Base-by-base conservation (phyloP, 2,113 vertebrate genomes). In the Scartelaos histophorus region DNA sequence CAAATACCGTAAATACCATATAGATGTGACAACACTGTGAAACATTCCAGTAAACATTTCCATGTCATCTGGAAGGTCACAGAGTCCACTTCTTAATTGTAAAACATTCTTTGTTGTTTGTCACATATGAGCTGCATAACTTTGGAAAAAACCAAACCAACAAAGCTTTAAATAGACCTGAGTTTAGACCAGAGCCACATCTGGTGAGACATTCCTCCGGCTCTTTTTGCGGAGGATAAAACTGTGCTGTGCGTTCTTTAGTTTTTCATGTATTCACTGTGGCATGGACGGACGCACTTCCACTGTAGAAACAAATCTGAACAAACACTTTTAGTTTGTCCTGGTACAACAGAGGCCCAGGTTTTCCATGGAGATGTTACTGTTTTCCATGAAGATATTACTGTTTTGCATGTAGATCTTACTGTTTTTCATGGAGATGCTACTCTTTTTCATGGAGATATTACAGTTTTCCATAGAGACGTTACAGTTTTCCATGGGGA, bases 231-330 rank as follows among this genome's bases (percentile, higher is more conserved):
- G 47, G 66, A 54, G 51, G 51, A 54, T 58, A 53, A 22, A 51
- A 76, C 71, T 57, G 67, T 81, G 29, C 58, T 21, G 22, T 15
- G 25, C 45, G 62, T 71, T 74, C 69, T 45, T 66, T 2, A 45
- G n/a, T 5, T 7, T 13, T 43, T 69, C 71, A 70, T 79, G 80
- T 76, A 66, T 84, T 83, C 75, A 79, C 74, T 56, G 69, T 70
- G 66, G 75, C 81, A 76, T 58, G 73, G 71, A 85, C 81, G 86
- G 83, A 92, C 82, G 87, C 82, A 80, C 76, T 82, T 78, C 82
- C 70, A 25, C 80, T 80, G 49, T 66, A 80, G 85, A 87, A 70
- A 78, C 86, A 90, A 86, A 75, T 74, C 81, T 60, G 78, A 86
- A 84, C 51, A 7, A 9, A 19, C 83, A 79, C 79, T 79, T 65